Conservation (phyloP, 92 coral and sea anemone species). For the Galaxea fascicularis region DNA sequence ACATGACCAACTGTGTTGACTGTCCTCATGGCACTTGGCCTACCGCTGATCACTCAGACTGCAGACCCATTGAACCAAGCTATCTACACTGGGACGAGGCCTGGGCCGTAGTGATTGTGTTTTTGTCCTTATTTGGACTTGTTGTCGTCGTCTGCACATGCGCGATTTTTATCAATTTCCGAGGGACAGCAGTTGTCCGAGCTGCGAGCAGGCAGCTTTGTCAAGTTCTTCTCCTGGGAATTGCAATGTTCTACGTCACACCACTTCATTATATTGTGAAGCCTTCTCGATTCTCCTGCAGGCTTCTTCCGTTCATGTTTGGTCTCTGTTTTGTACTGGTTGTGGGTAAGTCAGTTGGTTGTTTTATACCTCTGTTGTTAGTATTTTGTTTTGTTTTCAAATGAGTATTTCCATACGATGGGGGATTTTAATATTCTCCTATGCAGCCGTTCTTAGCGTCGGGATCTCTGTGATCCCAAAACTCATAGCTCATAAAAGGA, state of each 20-base stretch:
- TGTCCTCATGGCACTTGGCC: conserved; percentile 81
- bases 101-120: conserved; percentile 64
- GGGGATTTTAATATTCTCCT: no score
- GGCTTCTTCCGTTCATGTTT: conserved; percentile 65
- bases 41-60: conserved; percentile 63
- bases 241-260: conserved; percentile 69
- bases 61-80: conserved; percentile 62
- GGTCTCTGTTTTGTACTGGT: conserved; percentile 75
- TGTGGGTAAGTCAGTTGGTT: conserved; percentile 58
- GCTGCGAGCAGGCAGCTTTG: conserved; percentile 86
- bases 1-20: conserved; percentile 69
- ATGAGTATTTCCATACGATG: no score
- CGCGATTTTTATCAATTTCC: conserved; percentile 50
- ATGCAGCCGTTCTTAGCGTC: no score
- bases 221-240: conserved; percentile 68
- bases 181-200: conserved; percentile 72
- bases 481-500: no score
- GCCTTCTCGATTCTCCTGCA: conserved; percentile 64
- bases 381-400: no score
- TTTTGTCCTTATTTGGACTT: conserved; percentile 63
- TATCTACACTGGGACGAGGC: conserved; percentile 62
- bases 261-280: conserved; percentile 59
- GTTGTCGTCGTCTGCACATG: conserved; percentile 49
- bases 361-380: neutral
- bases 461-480: no score